phyloP scores from a whole-genome alignment of 2,797 vertebrate species.

The Malurus splendens region DNA sequence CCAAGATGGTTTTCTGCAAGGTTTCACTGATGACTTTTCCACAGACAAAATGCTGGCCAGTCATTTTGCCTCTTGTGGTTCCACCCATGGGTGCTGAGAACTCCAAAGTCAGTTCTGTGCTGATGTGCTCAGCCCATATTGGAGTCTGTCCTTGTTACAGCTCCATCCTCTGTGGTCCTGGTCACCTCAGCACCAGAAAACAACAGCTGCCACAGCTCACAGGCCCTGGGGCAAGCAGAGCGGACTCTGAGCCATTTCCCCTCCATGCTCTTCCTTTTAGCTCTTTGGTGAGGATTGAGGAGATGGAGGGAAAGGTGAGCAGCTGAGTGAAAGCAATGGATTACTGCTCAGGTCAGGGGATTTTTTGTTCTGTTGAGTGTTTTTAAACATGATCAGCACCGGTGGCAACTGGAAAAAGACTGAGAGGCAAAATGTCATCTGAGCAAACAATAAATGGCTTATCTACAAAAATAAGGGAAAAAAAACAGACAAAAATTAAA shows the following conservation, averaged over 20 bases:
- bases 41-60: background rate
- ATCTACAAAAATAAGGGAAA: background rate
- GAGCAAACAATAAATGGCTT: background rate
- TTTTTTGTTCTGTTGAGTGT: background rate
- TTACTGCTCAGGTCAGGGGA: background rate
- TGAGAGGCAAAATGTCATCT: background rate
- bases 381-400: background rate
- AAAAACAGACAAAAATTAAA: background rate
- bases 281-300: background rate
- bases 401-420: background rate
- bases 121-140: fast-evolving
- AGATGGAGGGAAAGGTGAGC: background rate
- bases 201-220: background rate
- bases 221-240: background rate
- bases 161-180: background rate
- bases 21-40: background rate
- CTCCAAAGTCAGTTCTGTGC: background rate
- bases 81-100: background rate
- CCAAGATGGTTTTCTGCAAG: background rate
- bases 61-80: background rate
- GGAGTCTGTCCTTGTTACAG: background rate
- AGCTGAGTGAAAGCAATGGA: background rate
- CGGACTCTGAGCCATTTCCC: background rate
- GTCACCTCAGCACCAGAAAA: background rate
- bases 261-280: background rate